Base-by-base conservation (phyloP, 1,140 invertebrate species). In the Drosophila kikkawai region DNA sequence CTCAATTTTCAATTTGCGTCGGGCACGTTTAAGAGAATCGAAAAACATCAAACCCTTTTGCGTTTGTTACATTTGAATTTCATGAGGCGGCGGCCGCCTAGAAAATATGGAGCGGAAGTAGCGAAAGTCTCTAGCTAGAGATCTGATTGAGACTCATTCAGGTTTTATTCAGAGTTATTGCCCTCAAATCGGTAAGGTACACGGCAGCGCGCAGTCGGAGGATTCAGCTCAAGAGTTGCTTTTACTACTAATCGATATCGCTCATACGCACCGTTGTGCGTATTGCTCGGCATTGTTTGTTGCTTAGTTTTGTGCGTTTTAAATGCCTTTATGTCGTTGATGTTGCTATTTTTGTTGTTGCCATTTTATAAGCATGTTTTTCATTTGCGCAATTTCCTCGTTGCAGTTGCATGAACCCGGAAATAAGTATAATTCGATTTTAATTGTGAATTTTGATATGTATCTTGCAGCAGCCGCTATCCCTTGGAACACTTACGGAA, bases 401-500 rank as follows among this genome's bases (percentile, higher is more conserved):
- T 80, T 34, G 63, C 59, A 32, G 58, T 37, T 80, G 84, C 42
- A 75, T 75, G 57, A 47, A 61, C 75, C 51, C 67, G n/a, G 4
- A 32, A 57, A 9, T 39, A 37, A 22, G 0, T 5, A 68, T 64
- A 71, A 55, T 56, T 44, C 6, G 12, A 17, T 50, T 50, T 50
- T 59, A 53, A 22, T 60, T 37, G 42, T 51, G 53, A 12, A 4
- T 7, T n/a, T 22, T 7, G 7, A 32, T n/a, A 11, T 69, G 26
- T 79, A 26, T 64, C 7, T 92, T 91, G 63, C 79, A 92, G 91
- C 78, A 80, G 42, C 79, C 86, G 88, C 91, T 79, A 71, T 92
- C 91, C 91, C 91, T 66, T 92, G 91, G 91, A 68, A 82, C 76
- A 59, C 75, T 70, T 91, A 92, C 81, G 42, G 91, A 92, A 74